phyloP scores from a whole-genome alignment of 2,113 vertebrate species.

The Ranitomeya imitator region DNA sequence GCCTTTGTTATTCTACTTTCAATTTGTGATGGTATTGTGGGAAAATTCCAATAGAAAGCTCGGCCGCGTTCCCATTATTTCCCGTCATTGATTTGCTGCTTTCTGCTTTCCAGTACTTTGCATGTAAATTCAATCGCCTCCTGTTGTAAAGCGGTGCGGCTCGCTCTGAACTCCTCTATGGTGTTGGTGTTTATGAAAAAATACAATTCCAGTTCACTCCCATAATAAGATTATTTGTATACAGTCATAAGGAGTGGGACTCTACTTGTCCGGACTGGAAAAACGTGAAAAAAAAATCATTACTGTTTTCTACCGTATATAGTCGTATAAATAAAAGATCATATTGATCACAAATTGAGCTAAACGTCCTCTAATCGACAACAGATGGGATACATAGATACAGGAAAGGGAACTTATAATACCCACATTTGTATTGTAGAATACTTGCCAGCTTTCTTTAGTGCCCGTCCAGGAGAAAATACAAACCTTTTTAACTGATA shows the following conservation, averaged over 20 bases:
- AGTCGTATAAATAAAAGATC: no score
- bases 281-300: neutral
- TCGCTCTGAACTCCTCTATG: neutral
- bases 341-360: no score
- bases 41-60: neutral
- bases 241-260: neutral
- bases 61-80: neutral
- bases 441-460: no score
- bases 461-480: no score
- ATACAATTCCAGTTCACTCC: neutral
- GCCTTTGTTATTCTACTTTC: slow-evolving; percentile 13
- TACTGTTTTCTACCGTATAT: no score
- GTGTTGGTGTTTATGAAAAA: neutral
- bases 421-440: no score
- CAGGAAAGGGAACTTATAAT: no score
- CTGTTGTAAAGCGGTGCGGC: no score
- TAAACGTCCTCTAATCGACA: no score
- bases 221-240: neutral
- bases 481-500: no score
- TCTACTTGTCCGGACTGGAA: neutral
- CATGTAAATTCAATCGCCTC: neutral
- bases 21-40: slow-evolving; percentile 3
- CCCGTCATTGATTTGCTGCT: slow-evolving; percentile 25
- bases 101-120: slow-evolving; percentile 3
- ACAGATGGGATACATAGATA: no score